Percentiles rank a stretch among this genome's conserved stretches.
phyloP scores from a whole-genome alignment of 2,797 vertebrate genomes.

The Lophotriccus pileatus region DNA sequence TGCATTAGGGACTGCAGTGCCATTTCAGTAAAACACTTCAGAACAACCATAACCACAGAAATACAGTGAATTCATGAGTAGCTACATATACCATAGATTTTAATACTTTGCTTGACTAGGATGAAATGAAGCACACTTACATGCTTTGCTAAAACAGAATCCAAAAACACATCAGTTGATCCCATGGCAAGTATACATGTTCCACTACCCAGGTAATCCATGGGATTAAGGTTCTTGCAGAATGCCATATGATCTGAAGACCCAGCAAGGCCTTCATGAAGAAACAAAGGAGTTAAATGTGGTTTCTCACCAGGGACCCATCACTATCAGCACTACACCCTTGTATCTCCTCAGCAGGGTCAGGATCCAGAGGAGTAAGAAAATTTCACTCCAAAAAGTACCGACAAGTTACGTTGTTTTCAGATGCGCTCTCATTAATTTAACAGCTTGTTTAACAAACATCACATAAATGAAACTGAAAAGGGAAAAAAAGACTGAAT shows the following conservation, averaged over 20 bases:
- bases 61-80: background rate
- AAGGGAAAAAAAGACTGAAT: background rate
- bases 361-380: background rate
- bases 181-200: fast-evolving
- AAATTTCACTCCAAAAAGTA: background rate
- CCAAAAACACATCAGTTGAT: background rate
- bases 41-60: background rate
- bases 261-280: background rate
- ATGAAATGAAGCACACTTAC: background rate
- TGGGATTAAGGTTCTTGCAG: background rate
- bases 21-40: background rate
- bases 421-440: background rate
- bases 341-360: background rate
- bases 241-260: background rate
- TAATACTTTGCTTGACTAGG: background rate
- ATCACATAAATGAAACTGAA: background rate
- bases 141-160: background rate
- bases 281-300: background rate
- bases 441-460: background rate
- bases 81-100: background rate
- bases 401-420: background rate
- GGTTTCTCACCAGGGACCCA: background rate
- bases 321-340: background rate
- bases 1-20: background rate
- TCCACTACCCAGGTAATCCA: background rate